Conservation (phyloP, 2,888 invertebrate species). For the Physocephala rufipes region DNA sequence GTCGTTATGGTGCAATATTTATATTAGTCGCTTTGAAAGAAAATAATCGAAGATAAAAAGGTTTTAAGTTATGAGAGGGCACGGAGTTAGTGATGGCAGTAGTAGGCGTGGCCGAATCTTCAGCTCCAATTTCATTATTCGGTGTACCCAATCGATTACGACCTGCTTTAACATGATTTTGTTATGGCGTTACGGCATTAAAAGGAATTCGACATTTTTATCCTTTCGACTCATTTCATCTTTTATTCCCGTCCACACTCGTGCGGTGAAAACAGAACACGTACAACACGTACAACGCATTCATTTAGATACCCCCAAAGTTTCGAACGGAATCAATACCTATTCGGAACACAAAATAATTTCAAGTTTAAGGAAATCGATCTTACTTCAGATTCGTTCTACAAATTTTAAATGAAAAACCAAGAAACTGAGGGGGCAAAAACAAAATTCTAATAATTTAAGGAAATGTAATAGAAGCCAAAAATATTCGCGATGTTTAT, state of each 20-base stretch:
- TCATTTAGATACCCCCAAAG: neutral
- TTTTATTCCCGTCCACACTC: neutral
- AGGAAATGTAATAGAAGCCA: no score
- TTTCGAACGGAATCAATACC: neutral
- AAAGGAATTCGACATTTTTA: neutral
- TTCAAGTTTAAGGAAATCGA: no score
- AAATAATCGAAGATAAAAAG: conserved; percentile 37
- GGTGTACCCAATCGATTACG: neutral
- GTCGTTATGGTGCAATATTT: conserved; percentile 4
- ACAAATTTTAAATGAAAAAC: no score
- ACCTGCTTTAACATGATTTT: no score
- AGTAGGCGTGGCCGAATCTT: neutral
- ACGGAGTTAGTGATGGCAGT: conserved; percentile 22
- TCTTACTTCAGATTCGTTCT: no score
- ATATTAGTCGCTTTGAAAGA: conserved; percentile 41
- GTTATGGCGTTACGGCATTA: neutral
- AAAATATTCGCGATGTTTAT: no score
- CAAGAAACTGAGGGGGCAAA: no score
- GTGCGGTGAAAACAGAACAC: neutral
- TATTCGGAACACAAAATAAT: no score
- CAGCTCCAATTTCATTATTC: conserved; percentile 15
- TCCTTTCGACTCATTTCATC: neutral
- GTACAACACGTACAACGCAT: neutral
- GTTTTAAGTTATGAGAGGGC: neutral
- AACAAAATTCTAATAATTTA: no score